Conservation (phyloP, 2,888 invertebrate genomes). For the Orthonevra nobilis region DNA sequence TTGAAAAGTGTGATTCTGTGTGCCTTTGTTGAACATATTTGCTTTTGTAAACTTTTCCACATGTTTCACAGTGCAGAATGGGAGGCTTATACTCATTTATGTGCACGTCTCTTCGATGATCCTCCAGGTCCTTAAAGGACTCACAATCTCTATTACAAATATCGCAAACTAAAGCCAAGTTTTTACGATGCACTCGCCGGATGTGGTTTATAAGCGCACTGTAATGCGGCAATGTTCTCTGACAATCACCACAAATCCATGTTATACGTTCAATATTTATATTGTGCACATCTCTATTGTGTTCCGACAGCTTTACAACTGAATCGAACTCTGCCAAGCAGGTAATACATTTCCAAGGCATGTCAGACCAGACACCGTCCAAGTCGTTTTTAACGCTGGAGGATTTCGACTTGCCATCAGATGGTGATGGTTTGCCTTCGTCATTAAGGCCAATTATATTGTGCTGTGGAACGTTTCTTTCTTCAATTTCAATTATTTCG, state of each 20-base stretch:
- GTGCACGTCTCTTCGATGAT: constrained; percentile 69
- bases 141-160: constrained; percentile 69
- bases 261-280: constrained; percentile 26
- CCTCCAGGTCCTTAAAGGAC: constrained; percentile 57
- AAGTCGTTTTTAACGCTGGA: no score
- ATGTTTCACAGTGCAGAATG: constrained; percentile 70
- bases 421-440: no score
- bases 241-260: constrained; percentile 74
- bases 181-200: constrained; percentile 72
- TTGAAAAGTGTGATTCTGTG: constrained; percentile 67
- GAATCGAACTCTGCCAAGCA: constrained; percentile 33
- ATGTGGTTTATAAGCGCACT: constrained; percentile 75
- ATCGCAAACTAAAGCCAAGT: constrained; percentile 73
- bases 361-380: constrained; percentile 60
- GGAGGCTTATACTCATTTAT: constrained; percentile 20
- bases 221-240: constrained; percentile 72
- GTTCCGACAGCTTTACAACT: constrained; percentile 35
- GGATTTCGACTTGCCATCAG: not conserved
- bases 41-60: constrained; percentile 73
- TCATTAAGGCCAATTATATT: not conserved
- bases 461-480: constrained; percentile 12
- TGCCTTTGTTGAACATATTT: constrained; percentile 71
- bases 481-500: no score
- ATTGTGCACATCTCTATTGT: constrained; percentile 39
- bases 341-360: constrained; percentile 70